These are phyloP conservation scores for Odontomachus brunneus DNA, from an alignment of 1,140 invertebrate genomes.

Conservation along the genomic window DNA sequence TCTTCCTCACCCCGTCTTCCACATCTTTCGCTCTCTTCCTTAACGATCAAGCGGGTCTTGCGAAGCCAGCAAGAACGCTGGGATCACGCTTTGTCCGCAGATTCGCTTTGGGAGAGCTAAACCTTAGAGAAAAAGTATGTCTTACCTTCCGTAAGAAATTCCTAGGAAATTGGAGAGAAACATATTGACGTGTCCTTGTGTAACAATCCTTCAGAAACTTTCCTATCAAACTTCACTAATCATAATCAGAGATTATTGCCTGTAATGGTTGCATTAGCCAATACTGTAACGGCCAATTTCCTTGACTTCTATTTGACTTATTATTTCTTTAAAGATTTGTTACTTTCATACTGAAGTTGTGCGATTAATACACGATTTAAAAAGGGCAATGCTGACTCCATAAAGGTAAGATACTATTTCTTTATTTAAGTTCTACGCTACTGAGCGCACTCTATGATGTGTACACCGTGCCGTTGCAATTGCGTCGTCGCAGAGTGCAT, in stretches of 20 bases:
- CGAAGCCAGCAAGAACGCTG: conserved; percentile 67
- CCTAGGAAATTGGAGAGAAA: conserved; percentile 28
- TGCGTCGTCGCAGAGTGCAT: conserved; percentile 70
- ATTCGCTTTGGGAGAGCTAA: background rate
- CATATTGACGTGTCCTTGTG: background rate
- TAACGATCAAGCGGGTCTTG: conserved; percentile 67
- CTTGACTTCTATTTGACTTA: too few relatives aligned
- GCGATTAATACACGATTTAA: too few relatives aligned
- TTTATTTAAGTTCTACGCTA: conserved; percentile 29
- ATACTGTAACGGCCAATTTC: too few relatives aligned
- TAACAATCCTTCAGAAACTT: background rate
- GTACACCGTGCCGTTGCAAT: conserved; percentile 69
- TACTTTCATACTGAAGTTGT: too few relatives aligned
- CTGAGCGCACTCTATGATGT: conserved; percentile 50
- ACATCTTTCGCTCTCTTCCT: conserved; percentile 36
- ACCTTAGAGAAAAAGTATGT: too few relatives aligned
- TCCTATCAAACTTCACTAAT: background rate
- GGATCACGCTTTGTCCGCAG: conserved; percentile 39
- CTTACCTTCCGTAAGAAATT: conserved; percentile 30
- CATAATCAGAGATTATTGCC: too few relatives aligned
- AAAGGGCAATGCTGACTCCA: too few relatives aligned
- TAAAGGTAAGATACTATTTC: background rate
- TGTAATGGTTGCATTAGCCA: too few relatives aligned
- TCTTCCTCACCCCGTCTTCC: conserved; percentile 4
- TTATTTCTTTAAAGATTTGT: too few relatives aligned